Conservation (phyloP, 2,113 vertebrate genomes). For the Galemys pyrenaicus region DNA sequence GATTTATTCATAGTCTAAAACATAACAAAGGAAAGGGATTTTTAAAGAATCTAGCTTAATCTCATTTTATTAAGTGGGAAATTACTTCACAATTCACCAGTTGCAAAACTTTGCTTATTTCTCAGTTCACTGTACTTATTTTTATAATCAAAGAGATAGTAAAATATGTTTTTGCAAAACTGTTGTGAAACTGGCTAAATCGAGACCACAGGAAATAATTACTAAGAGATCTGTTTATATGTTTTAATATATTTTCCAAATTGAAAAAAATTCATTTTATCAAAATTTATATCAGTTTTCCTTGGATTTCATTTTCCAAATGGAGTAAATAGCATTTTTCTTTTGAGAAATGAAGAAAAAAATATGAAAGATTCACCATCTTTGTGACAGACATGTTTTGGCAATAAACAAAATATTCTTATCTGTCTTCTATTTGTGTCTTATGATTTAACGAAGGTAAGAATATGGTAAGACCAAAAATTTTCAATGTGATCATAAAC, state of each 20-base stretch:
- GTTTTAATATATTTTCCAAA: neutral
- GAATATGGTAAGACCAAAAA: neutral
- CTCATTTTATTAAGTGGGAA: conserved; percentile 18
- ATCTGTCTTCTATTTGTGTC: neutral
- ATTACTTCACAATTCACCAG: neutral
- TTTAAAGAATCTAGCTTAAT: neutral
- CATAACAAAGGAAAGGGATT: neutral
- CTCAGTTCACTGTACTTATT: neutral
- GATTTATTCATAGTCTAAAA: neutral
- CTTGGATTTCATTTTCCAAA: neutral
- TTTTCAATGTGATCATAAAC: neutral
- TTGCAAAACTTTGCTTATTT: neutral
- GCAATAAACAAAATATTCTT: neutral
- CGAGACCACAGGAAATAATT: neutral
- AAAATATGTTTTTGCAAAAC: neutral
- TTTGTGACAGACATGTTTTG: neutral
- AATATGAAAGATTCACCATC: neutral
- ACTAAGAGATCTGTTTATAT: neutral
- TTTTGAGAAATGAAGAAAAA: neutral
- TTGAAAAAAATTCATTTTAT: neutral
- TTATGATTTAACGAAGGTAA: neutral
- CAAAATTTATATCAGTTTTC: neutral
- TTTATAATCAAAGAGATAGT: neutral
- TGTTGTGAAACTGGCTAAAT: neutral
- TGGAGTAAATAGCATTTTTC: neutral